These are phyloP conservation scores for Saxidomus purpurata DNA, from an alignment of 1,140 invertebrate genomes.

Conservation along the genomic window DNA sequence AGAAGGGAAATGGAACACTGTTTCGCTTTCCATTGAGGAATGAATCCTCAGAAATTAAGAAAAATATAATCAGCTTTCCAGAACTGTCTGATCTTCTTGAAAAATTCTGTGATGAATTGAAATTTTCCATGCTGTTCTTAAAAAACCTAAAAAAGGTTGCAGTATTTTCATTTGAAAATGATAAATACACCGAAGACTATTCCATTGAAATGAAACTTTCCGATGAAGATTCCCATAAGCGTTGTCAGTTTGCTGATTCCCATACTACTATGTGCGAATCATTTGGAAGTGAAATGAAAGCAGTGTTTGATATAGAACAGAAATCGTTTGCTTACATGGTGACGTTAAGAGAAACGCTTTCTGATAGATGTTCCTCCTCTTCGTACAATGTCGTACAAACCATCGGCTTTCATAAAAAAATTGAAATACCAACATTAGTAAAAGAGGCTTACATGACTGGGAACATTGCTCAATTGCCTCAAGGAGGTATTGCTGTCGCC, in stretches of 20 bases:
- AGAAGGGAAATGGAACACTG: conserved; percentile 63
- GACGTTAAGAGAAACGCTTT: conserved; percentile 53
- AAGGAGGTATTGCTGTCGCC: conserved; percentile 78
- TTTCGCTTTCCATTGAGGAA: conserved; percentile 76
- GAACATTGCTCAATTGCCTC: conserved; percentile 74
- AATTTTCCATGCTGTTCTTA: conserved; percentile 33
- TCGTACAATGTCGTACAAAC: conserved; percentile 73
- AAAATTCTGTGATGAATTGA: conserved; percentile 70
- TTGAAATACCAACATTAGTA: conserved; percentile 32
- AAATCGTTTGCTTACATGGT: conserved; percentile 25
- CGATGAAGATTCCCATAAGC: conserved; percentile 52
- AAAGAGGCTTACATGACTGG: conserved; percentile 56
- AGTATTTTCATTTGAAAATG: neutral
- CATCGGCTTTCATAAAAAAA: conserved; percentile 71
- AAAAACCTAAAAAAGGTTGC: conserved; percentile 17
- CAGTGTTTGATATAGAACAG: neutral
- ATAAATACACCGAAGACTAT: conserved; percentile 59
- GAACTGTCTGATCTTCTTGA: conserved; percentile 75
- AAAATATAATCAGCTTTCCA: conserved; percentile 68
- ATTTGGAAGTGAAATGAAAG: neutral
- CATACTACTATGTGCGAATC: neutral
- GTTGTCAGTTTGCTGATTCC: conserved; percentile 34
- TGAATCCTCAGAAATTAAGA: conserved; percentile 76
- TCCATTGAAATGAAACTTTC: conserved; percentile 63
- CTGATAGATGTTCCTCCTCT: conserved; percentile 23